phyloP scores from a whole-genome alignment of 2,888 invertebrate genomes.

The Palloptera scutellata region DNA sequence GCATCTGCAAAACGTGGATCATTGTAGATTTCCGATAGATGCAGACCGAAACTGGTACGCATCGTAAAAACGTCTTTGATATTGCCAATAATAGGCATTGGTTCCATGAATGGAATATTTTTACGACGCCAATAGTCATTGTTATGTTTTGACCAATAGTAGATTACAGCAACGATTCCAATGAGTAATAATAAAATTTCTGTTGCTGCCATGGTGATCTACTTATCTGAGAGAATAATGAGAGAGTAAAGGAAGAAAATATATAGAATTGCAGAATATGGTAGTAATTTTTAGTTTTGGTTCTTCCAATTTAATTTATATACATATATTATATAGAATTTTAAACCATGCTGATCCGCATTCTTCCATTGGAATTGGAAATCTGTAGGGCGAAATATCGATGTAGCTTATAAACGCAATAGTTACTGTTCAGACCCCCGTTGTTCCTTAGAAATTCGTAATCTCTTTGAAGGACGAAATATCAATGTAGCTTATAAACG shows the following conservation, averaged over 20 bases:
- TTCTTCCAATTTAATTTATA: no score
- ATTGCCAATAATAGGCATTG: constrained; percentile 64
- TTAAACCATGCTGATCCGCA: no score
- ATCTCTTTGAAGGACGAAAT: no score
- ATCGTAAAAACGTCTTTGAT: constrained; percentile 54
- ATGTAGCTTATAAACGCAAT: no score
- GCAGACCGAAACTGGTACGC: constrained; percentile 53
- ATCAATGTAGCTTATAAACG: no score
- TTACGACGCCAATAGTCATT: constrained; percentile 58
- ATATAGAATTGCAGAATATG: no score
- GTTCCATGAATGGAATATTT: constrained; percentile 58
- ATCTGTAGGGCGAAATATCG: no score
- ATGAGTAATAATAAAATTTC: constrained; percentile 31
- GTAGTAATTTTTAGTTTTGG: no score
- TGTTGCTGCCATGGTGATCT: not conserved
- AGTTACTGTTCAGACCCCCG: no score
- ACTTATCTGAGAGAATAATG: not conserved
- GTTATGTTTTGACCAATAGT: constrained; percentile 60
- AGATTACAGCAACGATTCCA: constrained; percentile 41
- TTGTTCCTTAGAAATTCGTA: no score
- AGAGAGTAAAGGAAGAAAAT: not conserved
- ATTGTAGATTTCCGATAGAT: constrained; percentile 60
- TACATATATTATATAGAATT: no score
- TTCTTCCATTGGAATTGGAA: no score
- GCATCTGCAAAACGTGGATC: constrained; percentile 47